Evolutionary conservation across 2,797 vertebrate species (phyloP).

Genomic region (Zalophus californianus): DNA sequence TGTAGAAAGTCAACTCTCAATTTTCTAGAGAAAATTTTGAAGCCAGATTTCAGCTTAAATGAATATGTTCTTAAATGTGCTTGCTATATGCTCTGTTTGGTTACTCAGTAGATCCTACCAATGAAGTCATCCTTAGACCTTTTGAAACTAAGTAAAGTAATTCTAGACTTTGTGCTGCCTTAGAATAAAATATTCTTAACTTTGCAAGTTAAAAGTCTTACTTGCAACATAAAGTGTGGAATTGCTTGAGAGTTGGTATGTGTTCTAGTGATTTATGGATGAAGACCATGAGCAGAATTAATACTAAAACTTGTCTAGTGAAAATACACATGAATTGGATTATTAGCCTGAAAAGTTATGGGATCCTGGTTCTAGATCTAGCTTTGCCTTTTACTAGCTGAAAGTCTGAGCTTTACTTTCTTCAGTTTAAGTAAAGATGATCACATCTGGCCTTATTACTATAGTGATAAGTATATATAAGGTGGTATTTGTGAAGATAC

Average conservation of each 20-base stretch:
- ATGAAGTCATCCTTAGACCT: neutral
- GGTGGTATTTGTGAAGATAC: neutral
- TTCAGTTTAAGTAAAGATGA: neutral
- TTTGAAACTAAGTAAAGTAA: neutral
- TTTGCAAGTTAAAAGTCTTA: slow-evolving; percentile 23
- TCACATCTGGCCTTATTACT: neutral
- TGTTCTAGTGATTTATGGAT: neutral
- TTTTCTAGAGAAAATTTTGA: slow-evolving; percentile 51
- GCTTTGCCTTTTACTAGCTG: slow-evolving; percentile 54
- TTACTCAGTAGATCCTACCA: neutral
- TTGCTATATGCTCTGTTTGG: neutral
- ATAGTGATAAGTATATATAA: neutral
- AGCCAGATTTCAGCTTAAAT: slow-evolving; percentile 22
- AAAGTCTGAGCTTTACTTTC: slow-evolving; percentile 34
- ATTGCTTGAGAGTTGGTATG: neutral
- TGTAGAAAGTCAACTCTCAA: neutral
- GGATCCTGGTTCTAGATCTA: slow-evolving; percentile 17
- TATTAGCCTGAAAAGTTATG: neutral
- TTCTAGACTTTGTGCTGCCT: slow-evolving; percentile 22
- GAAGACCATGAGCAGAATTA: slow-evolving; percentile 41
- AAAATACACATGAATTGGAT: slow-evolving; percentile 31
- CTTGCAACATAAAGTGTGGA: neutral
- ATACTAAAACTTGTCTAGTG: slow-evolving; percentile 19
- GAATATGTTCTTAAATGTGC: neutral
- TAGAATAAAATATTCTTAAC: slow-evolving; percentile 49